phyloP scores from a whole-genome alignment of 2,113 vertebrate species.

The Urocitellus parryii region DNA sequence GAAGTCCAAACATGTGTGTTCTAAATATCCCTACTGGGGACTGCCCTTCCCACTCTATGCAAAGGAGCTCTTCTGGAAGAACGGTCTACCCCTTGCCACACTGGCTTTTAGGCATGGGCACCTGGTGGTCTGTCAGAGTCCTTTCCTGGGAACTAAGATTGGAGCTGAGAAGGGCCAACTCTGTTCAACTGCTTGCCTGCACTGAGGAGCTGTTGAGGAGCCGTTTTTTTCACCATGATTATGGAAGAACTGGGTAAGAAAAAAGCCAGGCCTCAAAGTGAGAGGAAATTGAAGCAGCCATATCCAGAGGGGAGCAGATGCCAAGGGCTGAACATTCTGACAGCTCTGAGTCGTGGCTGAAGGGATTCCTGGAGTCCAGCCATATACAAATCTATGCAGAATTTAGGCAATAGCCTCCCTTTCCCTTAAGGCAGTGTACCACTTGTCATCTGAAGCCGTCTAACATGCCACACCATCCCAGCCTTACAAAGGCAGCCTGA shows the following conservation, averaged over 20 bases:
- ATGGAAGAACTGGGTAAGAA: background rate
- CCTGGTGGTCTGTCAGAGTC: background rate
- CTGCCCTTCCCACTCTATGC: background rate
- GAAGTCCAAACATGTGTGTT: background rate
- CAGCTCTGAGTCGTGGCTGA: background rate
- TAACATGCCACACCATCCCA: background rate
- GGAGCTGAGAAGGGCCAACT: background rate
- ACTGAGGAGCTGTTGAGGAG: background rate
- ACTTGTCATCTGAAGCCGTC: background rate
- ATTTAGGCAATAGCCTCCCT: background rate
- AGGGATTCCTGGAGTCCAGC: background rate
- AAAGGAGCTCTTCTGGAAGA: background rate
- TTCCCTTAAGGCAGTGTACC: background rate
- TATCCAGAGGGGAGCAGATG: background rate
- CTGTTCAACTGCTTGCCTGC: background rate
- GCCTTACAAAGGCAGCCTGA: background rate
- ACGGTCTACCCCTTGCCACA: background rate
- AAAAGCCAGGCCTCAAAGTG: background rate
- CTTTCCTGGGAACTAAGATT: background rate
- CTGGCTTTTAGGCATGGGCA: accelerated
- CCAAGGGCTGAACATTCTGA: background rate
- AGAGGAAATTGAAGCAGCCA: background rate
- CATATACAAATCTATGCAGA: background rate
- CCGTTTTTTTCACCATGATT: background rate
- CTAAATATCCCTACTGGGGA: background rate